phyloP scores from a whole-genome alignment of 2,797 vertebrate species.

The Craterocephalus amniculus region DNA sequence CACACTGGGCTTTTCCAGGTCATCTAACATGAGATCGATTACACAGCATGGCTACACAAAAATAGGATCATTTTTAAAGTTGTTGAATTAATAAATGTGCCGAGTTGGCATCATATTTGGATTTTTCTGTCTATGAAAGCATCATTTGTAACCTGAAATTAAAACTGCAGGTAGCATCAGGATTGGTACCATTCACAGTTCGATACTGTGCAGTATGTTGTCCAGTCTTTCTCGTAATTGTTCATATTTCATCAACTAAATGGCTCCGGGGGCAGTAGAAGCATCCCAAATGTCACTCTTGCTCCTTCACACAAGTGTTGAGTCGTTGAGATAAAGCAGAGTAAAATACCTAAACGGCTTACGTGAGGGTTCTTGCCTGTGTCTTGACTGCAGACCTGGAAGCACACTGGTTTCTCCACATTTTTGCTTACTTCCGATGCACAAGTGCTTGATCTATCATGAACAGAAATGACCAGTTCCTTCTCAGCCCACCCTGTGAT shows the following conservation, averaged over 20 bases:
- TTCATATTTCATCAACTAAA: constrained; percentile 9
- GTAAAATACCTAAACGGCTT: constrained; percentile 33
- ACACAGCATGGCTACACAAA: background rate
- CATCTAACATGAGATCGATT: constrained; percentile 20
- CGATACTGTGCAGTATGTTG: background rate
- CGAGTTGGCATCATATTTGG: background rate
- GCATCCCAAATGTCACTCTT: constrained; percentile 5
- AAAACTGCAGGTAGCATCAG: background rate
- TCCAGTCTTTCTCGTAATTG: constrained; percentile 13
- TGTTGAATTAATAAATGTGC: constrained; percentile 1
- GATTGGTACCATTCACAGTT: background rate
- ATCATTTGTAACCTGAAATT: constrained; percentile 1
- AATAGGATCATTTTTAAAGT: background rate
- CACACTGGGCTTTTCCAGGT: constrained; percentile 24
- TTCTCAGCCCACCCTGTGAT: background rate
- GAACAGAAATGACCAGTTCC: background rate
- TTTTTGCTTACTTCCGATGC: background rate
- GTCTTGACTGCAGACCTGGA: constrained; percentile 9
- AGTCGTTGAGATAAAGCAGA: constrained; percentile 36
- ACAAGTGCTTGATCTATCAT: background rate
- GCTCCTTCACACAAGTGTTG: constrained; percentile 31
- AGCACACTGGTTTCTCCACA: constrained; percentile 19
- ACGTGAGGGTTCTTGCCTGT: constrained; percentile 12
- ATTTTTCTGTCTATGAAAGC: constrained; percentile 4
- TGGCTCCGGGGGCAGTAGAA: constrained; percentile 2